Percentiles rank a stretch among this genome's conserved stretches.
Evolutionary conservation across 30 jellyfish, hydroid and myxozoan genomes (phyloP).

Genomic region (Pelagia noctiluca): DNA sequence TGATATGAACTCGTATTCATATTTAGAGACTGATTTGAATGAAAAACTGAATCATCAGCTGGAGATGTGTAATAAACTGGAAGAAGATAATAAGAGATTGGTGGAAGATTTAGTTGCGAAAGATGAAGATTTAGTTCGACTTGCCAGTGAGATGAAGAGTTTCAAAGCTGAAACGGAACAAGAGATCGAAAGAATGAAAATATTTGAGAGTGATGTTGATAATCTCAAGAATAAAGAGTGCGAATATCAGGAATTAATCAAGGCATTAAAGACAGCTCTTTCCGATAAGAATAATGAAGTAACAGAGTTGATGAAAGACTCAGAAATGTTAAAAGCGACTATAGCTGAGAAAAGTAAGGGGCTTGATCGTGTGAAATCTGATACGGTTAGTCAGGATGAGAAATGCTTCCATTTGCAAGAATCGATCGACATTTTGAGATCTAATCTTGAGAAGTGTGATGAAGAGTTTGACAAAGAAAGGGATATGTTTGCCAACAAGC

Average conservation of each 20-base stretch:
- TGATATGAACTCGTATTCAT: background rate
- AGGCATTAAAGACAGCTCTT: background rate
- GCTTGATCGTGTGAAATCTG: no score
- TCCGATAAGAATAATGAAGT: background rate
- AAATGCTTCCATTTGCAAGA: background rate
- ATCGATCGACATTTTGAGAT: slow-evolving; percentile 3
- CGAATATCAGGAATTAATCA: background rate
- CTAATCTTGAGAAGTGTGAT: slow-evolving; percentile 7
- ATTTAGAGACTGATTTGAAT: background rate
- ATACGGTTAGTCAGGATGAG: no score
- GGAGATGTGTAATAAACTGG: background rate
- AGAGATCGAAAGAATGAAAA: background rate
- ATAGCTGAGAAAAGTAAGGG: background rate
- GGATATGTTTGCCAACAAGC: slow-evolving; percentile 42
- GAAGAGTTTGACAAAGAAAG: slow-evolving; percentile 58
- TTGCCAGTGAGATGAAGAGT: background rate
- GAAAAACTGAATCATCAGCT: background rate
- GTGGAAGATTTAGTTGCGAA: background rate
- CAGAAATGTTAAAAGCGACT: background rate
- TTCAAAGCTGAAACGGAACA: background rate
- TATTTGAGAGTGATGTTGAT: background rate
- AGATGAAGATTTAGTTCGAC: background rate
- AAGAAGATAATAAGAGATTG: background rate
- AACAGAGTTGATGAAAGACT: background rate
- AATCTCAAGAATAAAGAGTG: background rate